Evolutionary conservation across 2,888 invertebrate genomes (phyloP), one percentile per base, ranked within the genome.

Genomic region (Dynastes tityus): DNA sequence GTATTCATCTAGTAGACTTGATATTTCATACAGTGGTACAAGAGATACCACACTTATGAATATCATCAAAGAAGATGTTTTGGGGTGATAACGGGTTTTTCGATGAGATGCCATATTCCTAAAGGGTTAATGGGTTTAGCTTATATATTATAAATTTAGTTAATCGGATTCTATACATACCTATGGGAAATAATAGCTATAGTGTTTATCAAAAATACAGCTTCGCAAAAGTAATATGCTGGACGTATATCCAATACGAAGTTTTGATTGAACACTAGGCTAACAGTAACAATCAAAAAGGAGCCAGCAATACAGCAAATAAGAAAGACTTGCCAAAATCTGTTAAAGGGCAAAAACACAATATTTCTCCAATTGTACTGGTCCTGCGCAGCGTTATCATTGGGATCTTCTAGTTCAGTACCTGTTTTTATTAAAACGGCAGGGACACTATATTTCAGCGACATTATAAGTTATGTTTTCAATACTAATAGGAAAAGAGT

Each of bases 341-440:
- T 61, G 61, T 77, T 77, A 55, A 79, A 79, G n/a, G 79, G 79
- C 13, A 79, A 22, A 58, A 79, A 79, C 11, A 79, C 61, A 5
- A 79, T 49, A 61, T 79, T 68, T 51, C 16, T 77, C 67, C 65
- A 67, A 32, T 70, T 79, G 3, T 73, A 53, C 37, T 74, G 11
- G 13, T 49, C 13, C 2, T 40, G 32, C 2, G 55, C 16, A 27
- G 68, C 1, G 8, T 37, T 40, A 11, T 68, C 16, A 55, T 53
- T 58, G 8, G 8, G 11, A 29, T 27, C n/a, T 32, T 16, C 55
- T 61, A 8, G 1, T 27, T 2, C 61, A 67, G 45, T 13, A 4
- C 68, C 5, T 68, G 76, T 40, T 70, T 40, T 77, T 55, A 63
- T 61, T 9, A 61, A 74, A 45, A 63, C 73, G 27, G 55, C 73